A percentile compares a stretch with the other conserved stretches of the same genome.
Evolutionary conservation across 2,888 invertebrate species (phyloP).

Genomic region (Sclerodermus sp.): DNA sequence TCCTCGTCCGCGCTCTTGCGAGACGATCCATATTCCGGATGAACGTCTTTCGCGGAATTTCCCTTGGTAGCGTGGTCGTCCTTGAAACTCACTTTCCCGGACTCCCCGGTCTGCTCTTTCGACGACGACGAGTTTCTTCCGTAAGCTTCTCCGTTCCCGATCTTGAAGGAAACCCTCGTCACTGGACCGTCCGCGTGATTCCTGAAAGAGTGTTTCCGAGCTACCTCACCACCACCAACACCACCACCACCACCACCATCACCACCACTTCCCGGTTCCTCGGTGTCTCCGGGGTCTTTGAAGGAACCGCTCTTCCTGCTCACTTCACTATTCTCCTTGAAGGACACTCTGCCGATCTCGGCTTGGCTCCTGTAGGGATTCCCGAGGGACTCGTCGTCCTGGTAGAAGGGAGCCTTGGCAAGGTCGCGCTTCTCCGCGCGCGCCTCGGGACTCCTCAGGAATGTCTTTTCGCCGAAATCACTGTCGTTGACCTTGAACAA

Average conservation of each 20-base stretch:
- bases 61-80: background rate
- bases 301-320: background rate
- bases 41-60: too few species aligned
- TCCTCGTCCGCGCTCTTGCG: too few species aligned
- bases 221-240: too few species aligned
- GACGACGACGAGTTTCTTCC: background rate
- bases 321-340: background rate
- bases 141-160: conserved; percentile 8
- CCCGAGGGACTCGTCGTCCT: conserved; percentile 12
- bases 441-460: too few species aligned
- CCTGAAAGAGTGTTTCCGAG: background rate
- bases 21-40: too few species aligned
- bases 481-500: conserved; percentile 25
- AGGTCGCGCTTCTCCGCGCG: too few species aligned
- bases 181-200: conserved; percentile 7
- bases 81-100: background rate
- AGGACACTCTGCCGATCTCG: conserved; percentile 16
- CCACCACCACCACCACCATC: too few species aligned
- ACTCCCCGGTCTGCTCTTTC: background rate
- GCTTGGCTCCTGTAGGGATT: conserved; percentile 16
- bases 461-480: too few species aligned
- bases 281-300: background rate
- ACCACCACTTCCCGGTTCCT: background rate
- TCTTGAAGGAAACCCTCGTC: background rate
- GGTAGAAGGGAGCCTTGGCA: background rate